phyloP scores from a whole-genome alignment of 2,797 vertebrate species.

The Cyprinella venusta region DNA sequence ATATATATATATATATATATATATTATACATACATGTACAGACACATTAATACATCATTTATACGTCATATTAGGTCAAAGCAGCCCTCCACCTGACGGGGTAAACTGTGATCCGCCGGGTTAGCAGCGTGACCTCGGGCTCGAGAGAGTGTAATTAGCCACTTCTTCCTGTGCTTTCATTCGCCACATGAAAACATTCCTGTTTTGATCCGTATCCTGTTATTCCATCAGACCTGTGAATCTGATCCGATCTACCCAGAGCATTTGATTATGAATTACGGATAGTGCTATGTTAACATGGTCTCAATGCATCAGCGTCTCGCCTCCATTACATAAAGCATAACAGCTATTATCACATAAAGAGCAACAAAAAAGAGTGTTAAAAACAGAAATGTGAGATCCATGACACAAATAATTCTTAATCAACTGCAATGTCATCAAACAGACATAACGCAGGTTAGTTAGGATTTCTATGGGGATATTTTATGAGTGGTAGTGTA shows the following conservation, averaged over 20 bases:
- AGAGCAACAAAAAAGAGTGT: no score
- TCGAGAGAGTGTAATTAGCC: conserved; percentile 70
- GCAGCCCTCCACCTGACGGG: background rate
- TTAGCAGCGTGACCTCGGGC: conserved; percentile 25
- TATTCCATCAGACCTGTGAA: conserved; percentile 79
- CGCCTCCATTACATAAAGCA: no score
- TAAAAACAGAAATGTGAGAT: background rate
- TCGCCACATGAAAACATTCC: conserved; percentile 74
- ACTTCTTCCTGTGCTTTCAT: conserved; percentile 72
- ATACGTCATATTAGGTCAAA: background rate
- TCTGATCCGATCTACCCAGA: conserved; percentile 70
- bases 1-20: no score
- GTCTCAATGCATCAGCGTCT: background rate
- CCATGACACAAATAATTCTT: background rate
- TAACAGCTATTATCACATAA: no score
- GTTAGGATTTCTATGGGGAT: background rate
- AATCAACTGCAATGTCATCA: background rate
- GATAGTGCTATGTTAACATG: no score
- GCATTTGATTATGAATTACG: no score
- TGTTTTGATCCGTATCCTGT: conserved; percentile 80
- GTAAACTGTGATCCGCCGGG: background rate
- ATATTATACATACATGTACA: no score
- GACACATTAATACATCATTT: background rate
- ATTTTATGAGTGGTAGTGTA: background rate
- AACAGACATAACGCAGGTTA: background rate